These are phyloP conservation scores for Lepidochrysops patricia DNA, from an alignment of 2,888 invertebrate genomes.

Conservation along the genomic window DNA sequence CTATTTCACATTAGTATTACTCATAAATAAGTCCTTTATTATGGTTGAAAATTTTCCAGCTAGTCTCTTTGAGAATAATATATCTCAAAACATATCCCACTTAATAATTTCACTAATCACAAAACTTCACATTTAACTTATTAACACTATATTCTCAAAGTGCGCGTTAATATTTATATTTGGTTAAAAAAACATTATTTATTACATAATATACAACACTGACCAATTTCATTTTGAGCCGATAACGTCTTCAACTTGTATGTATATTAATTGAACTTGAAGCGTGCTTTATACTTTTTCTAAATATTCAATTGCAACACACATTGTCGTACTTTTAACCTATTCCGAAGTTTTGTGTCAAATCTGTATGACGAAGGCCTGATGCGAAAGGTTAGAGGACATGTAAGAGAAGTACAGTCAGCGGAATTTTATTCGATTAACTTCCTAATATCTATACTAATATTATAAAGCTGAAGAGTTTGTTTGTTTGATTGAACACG, in stretches of 20 bases:
- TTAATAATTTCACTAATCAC: background rate
- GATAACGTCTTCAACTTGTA: slow-evolving; percentile 32
- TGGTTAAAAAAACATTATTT: too few species aligned
- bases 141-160: too few species aligned
- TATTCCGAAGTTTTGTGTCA: slow-evolving; percentile 52
- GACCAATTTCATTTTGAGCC: slow-evolving; percentile 51
- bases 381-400: slow-evolving; percentile 46
- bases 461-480: too few species aligned
- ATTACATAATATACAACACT: slow-evolving; percentile 27
- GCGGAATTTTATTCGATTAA: slow-evolving; percentile 35
- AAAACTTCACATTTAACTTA: background rate
- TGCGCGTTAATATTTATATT: too few species aligned
- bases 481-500: too few species aligned
- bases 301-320: slow-evolving; percentile 53
- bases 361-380: slow-evolving; percentile 47
- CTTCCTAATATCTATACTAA: too few species aligned
- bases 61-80: background rate
- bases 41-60: too few species aligned
- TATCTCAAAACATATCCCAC: background rate
- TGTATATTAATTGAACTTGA: slow-evolving; percentile 41
- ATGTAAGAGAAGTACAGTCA: slow-evolving; percentile 29
- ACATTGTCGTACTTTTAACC: slow-evolving; percentile 40
- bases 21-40: too few species aligned
- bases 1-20: too few species aligned
- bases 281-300: slow-evolving; percentile 56